Evolutionary conservation across 2,888 invertebrate species (phyloP).

Genomic region (Acronicta psi): DNA sequence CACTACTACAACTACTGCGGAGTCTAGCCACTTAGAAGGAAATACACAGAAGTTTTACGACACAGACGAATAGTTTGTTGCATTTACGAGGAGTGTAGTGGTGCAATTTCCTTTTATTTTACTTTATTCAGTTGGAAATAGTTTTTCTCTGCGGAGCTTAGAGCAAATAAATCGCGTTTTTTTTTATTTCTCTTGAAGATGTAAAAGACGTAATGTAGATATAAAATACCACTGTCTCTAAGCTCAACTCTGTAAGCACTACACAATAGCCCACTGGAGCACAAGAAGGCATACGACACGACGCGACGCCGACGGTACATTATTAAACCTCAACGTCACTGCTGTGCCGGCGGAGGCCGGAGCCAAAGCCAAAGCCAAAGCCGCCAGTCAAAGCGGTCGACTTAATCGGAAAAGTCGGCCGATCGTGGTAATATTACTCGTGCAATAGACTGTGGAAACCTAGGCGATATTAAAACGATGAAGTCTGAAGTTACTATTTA

Average conservation of each 20-base stretch:
- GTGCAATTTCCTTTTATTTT: constrained; percentile 24
- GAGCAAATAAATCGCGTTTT: too few relatives aligned
- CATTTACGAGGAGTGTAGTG: constrained; percentile 27
- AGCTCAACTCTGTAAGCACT: constrained; percentile 5
- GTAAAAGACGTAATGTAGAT: too few relatives aligned
- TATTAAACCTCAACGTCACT: constrained; percentile 40
- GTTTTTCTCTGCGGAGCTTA: background rate
- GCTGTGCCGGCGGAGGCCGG: constrained; percentile 1
- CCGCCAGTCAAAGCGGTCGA: constrained; percentile 25
- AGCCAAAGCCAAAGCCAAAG: constrained; percentile 5
- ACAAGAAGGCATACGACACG: constrained; percentile 24
- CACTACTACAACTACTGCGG: constrained; percentile 19
- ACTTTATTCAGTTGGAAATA: constrained; percentile 5
- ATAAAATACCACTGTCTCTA: constrained; percentile 6
- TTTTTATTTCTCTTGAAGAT: too few relatives aligned
- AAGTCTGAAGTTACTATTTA: constrained; percentile 12
- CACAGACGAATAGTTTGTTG: constrained; percentile 29
- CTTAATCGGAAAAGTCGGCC: constrained; percentile 46
- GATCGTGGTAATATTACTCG: constrained; percentile 6
- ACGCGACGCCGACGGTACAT: too few relatives aligned
- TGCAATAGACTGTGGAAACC: constrained; percentile 9
- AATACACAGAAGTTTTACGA: constrained; percentile 46
- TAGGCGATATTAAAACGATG: constrained; percentile 26
- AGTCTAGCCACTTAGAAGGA: constrained; percentile 17
- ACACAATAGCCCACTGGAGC: constrained; percentile 36